Percentiles rank a stretch among this genome's conserved stretches.
Conservation (phyloP, 2,797 vertebrate species). For the Rousettus madagascariensis region DNA sequence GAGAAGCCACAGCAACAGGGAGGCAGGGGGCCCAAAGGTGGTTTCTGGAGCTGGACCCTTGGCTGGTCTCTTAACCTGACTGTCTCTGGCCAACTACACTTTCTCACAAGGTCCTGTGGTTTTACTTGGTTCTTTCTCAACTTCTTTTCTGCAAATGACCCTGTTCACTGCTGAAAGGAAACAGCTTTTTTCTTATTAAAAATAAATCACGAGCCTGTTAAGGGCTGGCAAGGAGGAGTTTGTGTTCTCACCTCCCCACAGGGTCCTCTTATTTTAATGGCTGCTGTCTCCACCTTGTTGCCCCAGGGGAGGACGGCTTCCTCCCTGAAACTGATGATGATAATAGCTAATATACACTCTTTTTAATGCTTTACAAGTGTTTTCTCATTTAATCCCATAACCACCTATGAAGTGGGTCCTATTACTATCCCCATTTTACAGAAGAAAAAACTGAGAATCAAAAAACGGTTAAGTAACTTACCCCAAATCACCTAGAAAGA, state of each 20-base stretch:
- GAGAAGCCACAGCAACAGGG: background rate
- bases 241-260: too few species aligned
- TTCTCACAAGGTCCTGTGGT: background rate
- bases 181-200: background rate
- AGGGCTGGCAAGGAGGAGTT: background rate
- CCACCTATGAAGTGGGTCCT: background rate
- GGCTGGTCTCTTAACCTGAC: background rate
- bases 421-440: background rate
- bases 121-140: background rate
- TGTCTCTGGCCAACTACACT: background rate
- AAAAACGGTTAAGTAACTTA: background rate
- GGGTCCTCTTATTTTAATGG: background rate
- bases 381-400: background rate
- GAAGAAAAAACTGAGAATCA: background rate
- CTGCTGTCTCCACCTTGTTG: background rate
- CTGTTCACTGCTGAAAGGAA: background rate
- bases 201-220: background rate
- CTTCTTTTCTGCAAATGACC: background rate
- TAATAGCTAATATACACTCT: background rate
- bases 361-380: background rate
- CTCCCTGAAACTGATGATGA: background rate
- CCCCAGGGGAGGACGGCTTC: conserved; percentile 6
- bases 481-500: background rate
- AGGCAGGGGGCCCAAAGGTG: background rate
- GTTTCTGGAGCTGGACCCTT: background rate